These are phyloP conservation scores for Rhodeus uyekii DNA, from an alignment of 2,797 vertebrate species.

Conservation along the genomic window DNA sequence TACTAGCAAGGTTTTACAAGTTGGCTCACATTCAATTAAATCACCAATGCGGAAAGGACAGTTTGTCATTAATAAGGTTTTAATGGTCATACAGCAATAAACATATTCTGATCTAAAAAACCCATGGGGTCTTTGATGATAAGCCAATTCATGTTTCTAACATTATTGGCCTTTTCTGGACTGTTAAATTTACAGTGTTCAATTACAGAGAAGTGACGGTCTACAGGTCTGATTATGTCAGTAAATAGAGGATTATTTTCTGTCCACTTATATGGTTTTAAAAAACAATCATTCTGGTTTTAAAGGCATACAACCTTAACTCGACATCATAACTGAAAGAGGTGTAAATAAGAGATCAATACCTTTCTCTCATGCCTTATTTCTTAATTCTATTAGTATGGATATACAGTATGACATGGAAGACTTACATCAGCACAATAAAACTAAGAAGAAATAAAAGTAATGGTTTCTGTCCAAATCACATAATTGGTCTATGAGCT, in stretches of 20 bases:
- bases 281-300: not conserved
- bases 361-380: not conserved
- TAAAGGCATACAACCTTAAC: not conserved
- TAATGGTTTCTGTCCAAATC: not conserved
- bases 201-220: not conserved
- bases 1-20: not conserved
- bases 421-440: not conserved
- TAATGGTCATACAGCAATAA: constrained; percentile 4
- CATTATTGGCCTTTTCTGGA: not conserved
- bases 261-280: not conserved
- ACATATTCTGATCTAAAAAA: constrained; percentile 2
- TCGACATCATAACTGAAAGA: not conserved
- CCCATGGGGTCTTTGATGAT: not conserved
- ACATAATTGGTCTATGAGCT: not conserved
- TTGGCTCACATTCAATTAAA: not conserved
- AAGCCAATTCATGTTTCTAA: not conserved
- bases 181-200: constrained; percentile 22
- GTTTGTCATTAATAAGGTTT: constrained; percentile 18
- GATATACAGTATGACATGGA: not conserved
- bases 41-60: constrained; percentile 10
- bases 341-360: not conserved
- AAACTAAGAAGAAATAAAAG: not conserved
- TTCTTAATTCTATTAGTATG: not conserved
- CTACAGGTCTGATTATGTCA: not conserved
- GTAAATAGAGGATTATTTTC: not conserved